Evolutionary conservation across 2,797 vertebrate species (phyloP), one percentile per base, ranked within the genome.

Genomic region (Manis javanica): DNA sequence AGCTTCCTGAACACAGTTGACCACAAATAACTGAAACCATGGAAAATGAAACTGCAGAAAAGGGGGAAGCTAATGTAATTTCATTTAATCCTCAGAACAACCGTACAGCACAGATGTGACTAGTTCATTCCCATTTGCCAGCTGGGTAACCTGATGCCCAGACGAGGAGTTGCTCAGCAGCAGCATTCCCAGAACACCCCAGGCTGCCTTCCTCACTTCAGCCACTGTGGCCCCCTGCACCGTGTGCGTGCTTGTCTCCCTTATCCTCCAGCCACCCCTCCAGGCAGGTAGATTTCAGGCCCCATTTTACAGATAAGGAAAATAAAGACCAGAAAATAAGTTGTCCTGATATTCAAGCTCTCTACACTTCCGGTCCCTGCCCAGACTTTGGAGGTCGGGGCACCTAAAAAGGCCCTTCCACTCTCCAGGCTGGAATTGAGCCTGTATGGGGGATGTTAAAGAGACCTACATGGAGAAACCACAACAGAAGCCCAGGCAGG

Each of bases 201-300:
- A 0, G 0, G n/a, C 55, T 5, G 0, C 15, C 0, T 19, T 5
- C 78, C 53, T 2, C 1, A 0, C 14, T 39, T 66, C 49, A 2
- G 53, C 53, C 6, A 1, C n/a, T 1, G 0, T 0, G 2, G 61
- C 90, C 79, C 12, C 16, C 1, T 78, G 51, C 19, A 2, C 71
- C 0, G 2, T 46, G 42, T 21, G 13, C 21, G 0, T 0, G 0
- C 55, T 46, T 8, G 24, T 19, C 72, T 63, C 34, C 11, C 6
- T 2, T 2, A 5, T 57, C 21, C 37, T 72, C 53, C 31, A 0
- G 18, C 42, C 55, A 18, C 1, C 19, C 49, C 16, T 15, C 78
- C 79, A 11, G 34, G 37, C 75, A 64, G 26, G 46, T 0, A 9
- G 23, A 4, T 24, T n/a, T 24, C 19, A 34, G 24, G 2, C 12